phyloP scores from a whole-genome alignment of 2,797 vertebrate genomes.

The Yasuhikotakia modesta region DNA sequence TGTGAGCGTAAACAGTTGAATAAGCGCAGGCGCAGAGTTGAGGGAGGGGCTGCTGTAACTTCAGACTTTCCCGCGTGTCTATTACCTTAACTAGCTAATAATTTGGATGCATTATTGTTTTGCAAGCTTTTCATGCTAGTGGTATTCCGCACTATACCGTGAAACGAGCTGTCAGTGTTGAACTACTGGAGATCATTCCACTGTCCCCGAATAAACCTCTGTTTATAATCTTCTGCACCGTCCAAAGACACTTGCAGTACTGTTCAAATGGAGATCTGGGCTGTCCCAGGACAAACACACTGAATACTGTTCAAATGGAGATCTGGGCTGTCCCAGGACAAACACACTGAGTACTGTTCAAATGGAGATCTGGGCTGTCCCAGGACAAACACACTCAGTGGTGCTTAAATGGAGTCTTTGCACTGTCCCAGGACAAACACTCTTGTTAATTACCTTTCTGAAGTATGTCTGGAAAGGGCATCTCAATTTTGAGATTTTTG shows the following conservation, averaged over 20 bases:
- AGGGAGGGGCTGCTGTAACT: slow-evolving; percentile 52
- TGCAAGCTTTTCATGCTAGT: not conserved
- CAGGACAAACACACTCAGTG: not conserved
- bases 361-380: not conserved
- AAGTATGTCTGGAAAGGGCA: too few relatives aligned
- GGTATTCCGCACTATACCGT: not conserved
- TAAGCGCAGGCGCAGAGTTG: slow-evolving; percentile 50
- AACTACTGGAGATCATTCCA: not conserved
- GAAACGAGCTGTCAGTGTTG: not conserved
- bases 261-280: too few relatives aligned
- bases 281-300: not conserved
- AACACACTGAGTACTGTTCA: not conserved
- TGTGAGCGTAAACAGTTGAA: slow-evolving; percentile 1
- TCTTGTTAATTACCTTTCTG: not conserved
- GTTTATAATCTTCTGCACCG: not conserved
- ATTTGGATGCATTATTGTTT: not conserved
- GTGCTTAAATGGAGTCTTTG: too few relatives aligned
- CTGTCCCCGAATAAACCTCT: not conserved
- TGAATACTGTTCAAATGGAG: not conserved
- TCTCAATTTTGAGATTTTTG: too few relatives aligned
- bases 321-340: not conserved
- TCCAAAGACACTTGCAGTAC: too few relatives aligned
- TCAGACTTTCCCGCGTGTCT: slow-evolving; percentile 34
- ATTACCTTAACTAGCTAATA: not conserved
- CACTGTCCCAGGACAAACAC: not conserved